Evolutionary conservation across 2,888 invertebrate species (phyloP).

Genomic region (Trichogramma evanescens): DNA sequence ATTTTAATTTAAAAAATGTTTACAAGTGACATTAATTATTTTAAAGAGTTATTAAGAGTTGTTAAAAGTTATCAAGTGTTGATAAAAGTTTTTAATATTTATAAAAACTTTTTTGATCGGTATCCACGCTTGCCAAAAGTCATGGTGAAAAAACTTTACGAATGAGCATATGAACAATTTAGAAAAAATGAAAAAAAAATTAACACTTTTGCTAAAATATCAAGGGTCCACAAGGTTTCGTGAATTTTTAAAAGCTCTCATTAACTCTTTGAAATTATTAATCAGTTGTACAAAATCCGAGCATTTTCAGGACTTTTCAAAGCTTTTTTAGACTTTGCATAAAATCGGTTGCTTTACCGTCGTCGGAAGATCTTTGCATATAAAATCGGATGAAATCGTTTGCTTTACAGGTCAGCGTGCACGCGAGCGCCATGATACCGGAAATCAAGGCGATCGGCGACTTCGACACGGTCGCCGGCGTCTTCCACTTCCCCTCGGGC

Average conservation of each 20-base stretch:
- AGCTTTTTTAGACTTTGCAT: not conserved
- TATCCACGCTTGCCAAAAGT: not conserved
- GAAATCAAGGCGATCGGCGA: slow-evolving; percentile 57
- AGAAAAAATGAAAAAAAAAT: not conserved
- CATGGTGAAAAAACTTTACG: not conserved
- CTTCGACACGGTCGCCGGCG: slow-evolving; percentile 58
- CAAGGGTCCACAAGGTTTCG: no score
- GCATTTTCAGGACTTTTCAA: not conserved
- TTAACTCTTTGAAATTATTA: not conserved
- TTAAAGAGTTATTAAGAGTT: not conserved
- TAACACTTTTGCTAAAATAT: no score
- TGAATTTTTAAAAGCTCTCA: not conserved
- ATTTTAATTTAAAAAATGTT: not conserved
- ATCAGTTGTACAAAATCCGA: not conserved
- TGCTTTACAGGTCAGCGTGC: slow-evolving; percentile 31
- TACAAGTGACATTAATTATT: no score
- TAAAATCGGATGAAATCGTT: not conserved
- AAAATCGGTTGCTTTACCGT: no score
- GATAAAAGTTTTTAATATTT: not conserved
- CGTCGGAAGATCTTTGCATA: not conserved
- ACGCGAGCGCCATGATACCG: slow-evolving; percentile 51
- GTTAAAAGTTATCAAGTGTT: not conserved
- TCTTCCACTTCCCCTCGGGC: slow-evolving; percentile 58
- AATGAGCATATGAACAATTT: not conserved
- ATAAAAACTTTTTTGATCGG: not conserved